Evolutionary conservation across 2,797 vertebrate species (phyloP).

Genomic region (Phylloscopus collybita): DNA sequence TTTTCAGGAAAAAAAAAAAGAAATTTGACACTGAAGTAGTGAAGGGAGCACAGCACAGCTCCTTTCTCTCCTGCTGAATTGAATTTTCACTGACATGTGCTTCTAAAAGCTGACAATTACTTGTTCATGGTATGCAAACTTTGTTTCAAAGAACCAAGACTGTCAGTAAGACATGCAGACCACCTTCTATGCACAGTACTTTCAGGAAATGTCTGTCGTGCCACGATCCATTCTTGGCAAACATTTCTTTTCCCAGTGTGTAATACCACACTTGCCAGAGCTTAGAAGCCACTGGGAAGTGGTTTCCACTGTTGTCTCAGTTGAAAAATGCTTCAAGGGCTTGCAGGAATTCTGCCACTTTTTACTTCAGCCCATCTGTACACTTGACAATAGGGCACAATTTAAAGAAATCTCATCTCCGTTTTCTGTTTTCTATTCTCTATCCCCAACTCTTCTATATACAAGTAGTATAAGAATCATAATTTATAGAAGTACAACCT

Average conservation of each 20-base stretch:
- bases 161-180: background rate
- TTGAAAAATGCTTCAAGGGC: conserved; percentile 53
- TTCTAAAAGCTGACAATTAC: background rate
- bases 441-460: background rate
- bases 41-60: background rate
- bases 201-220: background rate
- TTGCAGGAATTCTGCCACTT: conserved; percentile 32
- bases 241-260: background rate
- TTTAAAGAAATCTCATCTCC: background rate
- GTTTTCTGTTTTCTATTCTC: background rate
- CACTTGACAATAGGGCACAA: background rate
- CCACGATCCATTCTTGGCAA: background rate
- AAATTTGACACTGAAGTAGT: background rate
- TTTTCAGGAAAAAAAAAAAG: background rate
- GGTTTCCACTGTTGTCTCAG: background rate
- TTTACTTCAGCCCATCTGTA: background rate
- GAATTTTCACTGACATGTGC: background rate
- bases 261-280: background rate
- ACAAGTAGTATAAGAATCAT: background rate
- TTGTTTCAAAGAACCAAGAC: background rate
- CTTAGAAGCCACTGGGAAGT: conserved; percentile 1
- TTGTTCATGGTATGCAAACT: background rate
- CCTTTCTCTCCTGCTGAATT: background rate
- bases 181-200: conserved; percentile 17
- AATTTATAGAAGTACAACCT: background rate